phyloP scores from a whole-genome alignment of 2,113 vertebrate genomes.

The Puma concolor region DNA sequence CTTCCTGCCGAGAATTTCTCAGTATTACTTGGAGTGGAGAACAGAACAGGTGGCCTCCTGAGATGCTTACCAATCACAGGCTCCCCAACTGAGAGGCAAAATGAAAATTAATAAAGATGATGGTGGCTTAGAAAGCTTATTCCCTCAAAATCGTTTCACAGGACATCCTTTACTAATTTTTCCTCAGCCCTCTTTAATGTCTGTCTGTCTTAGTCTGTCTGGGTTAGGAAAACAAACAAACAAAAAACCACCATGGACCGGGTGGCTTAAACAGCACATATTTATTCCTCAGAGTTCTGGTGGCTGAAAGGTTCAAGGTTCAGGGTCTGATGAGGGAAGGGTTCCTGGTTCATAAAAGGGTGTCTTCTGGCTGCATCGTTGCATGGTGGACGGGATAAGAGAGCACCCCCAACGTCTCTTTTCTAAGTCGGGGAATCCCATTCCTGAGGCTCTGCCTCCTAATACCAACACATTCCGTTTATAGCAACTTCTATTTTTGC shows the following conservation, averaged over 20 bases:
- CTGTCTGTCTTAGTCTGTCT: background rate
- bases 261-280: background rate
- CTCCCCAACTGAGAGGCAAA: background rate
- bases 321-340: background rate
- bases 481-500: too few relatives aligned
- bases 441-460: background rate
- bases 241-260: background rate
- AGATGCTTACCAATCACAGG: background rate
- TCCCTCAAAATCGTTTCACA: background rate
- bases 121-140: background rate
- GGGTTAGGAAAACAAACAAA: background rate
- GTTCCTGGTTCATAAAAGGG: too few relatives aligned
- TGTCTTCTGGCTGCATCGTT: rapidly evolving
- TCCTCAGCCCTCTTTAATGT: background rate
- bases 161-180: background rate
- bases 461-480: too few relatives aligned
- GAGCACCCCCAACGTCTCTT: background rate
- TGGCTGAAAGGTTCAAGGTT: background rate
- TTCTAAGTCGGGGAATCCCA: background rate
- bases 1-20: background rate
- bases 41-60: background rate
- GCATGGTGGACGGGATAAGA: background rate
- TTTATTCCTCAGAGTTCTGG: background rate
- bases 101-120: background rate
- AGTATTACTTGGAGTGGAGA: background rate